Evolutionary conservation across 2,113 vertebrate genomes (phyloP).

Genomic region (Tinamus guttatus): DNA sequence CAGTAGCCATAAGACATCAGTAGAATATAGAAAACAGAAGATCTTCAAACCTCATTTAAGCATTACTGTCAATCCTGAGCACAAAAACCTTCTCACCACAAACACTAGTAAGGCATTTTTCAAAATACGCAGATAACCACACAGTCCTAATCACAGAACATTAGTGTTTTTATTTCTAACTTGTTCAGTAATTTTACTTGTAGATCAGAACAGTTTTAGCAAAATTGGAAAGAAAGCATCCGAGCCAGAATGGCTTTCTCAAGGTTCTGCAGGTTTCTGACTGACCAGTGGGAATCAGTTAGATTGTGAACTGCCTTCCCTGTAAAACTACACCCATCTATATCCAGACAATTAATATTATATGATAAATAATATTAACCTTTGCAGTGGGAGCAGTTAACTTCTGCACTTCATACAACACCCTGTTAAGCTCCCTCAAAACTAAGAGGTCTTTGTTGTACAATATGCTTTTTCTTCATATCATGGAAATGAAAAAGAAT

Average conservation of each 20-base stretch:
- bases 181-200: not conserved
- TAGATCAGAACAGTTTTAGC: rapidly evolving
- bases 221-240: not conserved
- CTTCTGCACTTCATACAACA: not conserved
- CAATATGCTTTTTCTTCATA: not conserved
- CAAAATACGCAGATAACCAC: not conserved
- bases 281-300: not conserved
- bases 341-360: not conserved
- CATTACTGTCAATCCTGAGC: not conserved
- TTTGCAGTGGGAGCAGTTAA: not conserved
- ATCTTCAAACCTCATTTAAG: not conserved
- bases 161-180: not conserved
- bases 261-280: not conserved
- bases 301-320: not conserved
- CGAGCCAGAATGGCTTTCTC: rapidly evolving
- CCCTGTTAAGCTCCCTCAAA: not conserved
- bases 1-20: rapidly evolving
- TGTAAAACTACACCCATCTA: not conserved
- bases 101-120: rapidly evolving
- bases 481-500: not conserved
- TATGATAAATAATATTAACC: not conserved
- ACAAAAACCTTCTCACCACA: not conserved
- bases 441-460: not conserved
- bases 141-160: not conserved
- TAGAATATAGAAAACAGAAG: not conserved